Percentiles rank a stretch among this genome's conserved stretches.
Evolutionary conservation across 1,140 invertebrate genomes (phyloP).

Genomic region (Zaprionus kolodkinae): DNA sequence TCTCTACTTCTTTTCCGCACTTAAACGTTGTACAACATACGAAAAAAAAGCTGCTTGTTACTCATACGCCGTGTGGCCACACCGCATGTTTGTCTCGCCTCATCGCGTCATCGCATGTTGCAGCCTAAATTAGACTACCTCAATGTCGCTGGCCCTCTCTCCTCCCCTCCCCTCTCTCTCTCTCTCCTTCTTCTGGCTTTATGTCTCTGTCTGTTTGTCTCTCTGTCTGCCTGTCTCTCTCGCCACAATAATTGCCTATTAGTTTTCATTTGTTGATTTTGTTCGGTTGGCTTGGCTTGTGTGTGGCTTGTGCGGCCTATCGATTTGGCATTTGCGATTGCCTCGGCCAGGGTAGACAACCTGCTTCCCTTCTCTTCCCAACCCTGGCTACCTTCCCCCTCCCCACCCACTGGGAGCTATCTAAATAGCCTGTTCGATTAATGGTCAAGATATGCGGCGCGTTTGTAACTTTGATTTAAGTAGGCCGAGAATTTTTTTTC

Average conservation of each 20-base stretch:
- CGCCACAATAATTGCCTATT: constrained; percentile 70
- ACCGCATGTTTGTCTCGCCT: neutral
- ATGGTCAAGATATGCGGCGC: constrained; percentile 17
- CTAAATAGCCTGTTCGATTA: constrained; percentile 26
- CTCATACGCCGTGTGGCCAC: constrained; percentile 3
- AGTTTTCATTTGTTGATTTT: constrained; percentile 79
- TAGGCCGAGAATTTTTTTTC: constrained; percentile 2
- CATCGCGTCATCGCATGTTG: neutral
- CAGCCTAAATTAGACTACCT: constrained; percentile 4
- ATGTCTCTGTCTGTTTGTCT: neutral
- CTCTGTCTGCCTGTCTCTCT: constrained; percentile 17
- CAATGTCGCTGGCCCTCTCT: neutral
- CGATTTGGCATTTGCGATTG: constrained; percentile 28
- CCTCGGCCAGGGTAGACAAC: neutral
- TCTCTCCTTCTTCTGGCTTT: neutral
- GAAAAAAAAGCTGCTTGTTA: constrained; percentile 4
- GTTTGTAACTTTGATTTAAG: constrained; percentile 28
- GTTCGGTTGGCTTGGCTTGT: constrained; percentile 37
- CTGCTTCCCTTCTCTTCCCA: neutral
- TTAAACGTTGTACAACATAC: neutral
- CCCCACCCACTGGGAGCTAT: neutral
- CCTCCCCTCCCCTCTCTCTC: neutral
- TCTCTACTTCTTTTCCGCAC: neutral
- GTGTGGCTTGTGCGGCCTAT: constrained; percentile 7
- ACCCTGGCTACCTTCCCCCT: neutral